phyloP scores from a whole-genome alignment of 1,140 invertebrate genomes.

The Drosophila burlai region DNA sequence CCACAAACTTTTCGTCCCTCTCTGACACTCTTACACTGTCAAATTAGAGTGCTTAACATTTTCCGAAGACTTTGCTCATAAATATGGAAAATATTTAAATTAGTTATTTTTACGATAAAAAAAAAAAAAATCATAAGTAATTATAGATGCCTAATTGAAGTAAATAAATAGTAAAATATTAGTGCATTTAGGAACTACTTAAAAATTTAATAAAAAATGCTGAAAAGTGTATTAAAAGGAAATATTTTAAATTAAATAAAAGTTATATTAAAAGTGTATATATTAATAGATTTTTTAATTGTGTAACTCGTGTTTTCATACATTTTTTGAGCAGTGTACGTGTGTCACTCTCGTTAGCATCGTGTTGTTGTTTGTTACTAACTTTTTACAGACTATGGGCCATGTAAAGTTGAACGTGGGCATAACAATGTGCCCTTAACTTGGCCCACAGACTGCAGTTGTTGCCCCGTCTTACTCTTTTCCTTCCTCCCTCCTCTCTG shows the following conservation, averaged over 20 bases:
- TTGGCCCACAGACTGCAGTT: slow-evolving; percentile 48
- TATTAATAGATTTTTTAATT: not conserved
- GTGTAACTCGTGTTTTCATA: too few relatives aligned
- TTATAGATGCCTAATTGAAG: not conserved
- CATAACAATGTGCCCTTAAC: slow-evolving; percentile 62
- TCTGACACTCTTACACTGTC: not conserved
- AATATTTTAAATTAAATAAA: not conserved
- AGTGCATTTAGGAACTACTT: too few relatives aligned
- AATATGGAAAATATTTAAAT: not conserved
- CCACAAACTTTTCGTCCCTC: too few relatives aligned
- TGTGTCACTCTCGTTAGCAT: slow-evolving; percentile 45
- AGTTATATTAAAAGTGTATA: too few relatives aligned
- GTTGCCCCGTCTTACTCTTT: slow-evolving; percentile 6
- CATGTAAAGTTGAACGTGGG: slow-evolving; percentile 62
- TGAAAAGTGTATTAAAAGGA: too few relatives aligned
- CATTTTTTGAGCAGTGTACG: not conserved
- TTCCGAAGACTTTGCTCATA: not conserved
- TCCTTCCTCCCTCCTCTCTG: not conserved
- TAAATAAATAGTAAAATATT: not conserved
- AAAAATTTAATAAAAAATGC: accelerated
- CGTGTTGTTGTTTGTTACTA: slow-evolving; percentile 48
- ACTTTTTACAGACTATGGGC: slow-evolving; percentile 47
- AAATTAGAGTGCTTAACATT: not conserved
- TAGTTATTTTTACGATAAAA: not conserved
- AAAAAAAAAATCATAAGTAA: not conserved